Evolutionary conservation across 2,888 invertebrate species (phyloP).

Genomic region (Belgica antarctica): DNA sequence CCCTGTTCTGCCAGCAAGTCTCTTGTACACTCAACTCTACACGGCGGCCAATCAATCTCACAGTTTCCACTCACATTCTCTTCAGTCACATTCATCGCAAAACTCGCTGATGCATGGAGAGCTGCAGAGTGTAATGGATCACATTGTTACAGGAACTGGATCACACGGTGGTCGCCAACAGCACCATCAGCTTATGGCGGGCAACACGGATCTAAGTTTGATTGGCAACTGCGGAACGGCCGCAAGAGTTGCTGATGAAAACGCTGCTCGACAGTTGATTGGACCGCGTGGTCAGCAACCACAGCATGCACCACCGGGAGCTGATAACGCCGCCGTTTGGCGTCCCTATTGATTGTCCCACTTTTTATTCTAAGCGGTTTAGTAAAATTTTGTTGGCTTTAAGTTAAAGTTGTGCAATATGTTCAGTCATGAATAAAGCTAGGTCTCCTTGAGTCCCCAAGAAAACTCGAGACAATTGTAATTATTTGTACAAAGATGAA

Average conservation of each 20-base stretch:
- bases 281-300: conserved; percentile 45
- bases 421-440: background rate
- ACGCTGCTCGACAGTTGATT: conserved; percentile 53
- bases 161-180: conserved; percentile 58
- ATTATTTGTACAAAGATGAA: conserved; percentile 13
- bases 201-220: conserved; percentile 51
- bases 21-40: conserved; percentile 79
- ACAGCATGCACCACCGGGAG: conserved; percentile 39
- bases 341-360: conserved; percentile 43
- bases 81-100: conserved; percentile 63
- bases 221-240: conserved; percentile 55
- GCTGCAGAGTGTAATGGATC: conserved; percentile 73
- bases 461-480: conserved; percentile 1
- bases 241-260: conserved; percentile 54
- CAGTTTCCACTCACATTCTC: conserved; percentile 68
- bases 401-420: background rate
- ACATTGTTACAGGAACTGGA: conserved; percentile 60
- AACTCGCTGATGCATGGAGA: conserved; percentile 64
- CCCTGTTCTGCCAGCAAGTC: conserved; percentile 76
- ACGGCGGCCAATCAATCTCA: conserved; percentile 75
- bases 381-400: conserved; percentile 41
- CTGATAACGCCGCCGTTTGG: conserved; percentile 31
- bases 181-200: conserved; percentile 57
- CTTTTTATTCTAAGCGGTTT: conserved; percentile 27
- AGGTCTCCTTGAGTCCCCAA: background rate